phyloP scores from a whole-genome alignment of 92 coral and sea anemone genomes.

The Porites rus region DNA sequence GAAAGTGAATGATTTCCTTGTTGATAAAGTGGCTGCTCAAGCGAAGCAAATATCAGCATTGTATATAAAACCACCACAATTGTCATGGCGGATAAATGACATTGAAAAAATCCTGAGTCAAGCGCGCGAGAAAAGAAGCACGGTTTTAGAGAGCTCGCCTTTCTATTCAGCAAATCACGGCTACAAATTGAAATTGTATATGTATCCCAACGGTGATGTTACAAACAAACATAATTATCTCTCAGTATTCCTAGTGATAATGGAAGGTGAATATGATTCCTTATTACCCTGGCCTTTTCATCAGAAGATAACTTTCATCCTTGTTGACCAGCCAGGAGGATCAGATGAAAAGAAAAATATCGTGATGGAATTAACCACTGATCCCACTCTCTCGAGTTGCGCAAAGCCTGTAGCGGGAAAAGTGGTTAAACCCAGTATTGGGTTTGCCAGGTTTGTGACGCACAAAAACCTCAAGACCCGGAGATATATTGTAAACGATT shows the following conservation, averaged over 20 bases:
- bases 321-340: background rate
- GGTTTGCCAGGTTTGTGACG: background rate
- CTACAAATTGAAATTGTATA: conserved; percentile 18
- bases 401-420: background rate
- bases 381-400: background rate
- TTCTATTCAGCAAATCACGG: background rate
- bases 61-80: background rate
- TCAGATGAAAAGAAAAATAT: background rate
- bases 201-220: conserved; percentile 24
- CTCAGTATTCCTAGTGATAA: conserved; percentile 23
- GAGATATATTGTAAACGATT: conserved; percentile 1
- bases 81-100: background rate
- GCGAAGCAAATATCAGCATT: background rate
- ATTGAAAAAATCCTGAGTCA: background rate
- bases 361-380: background rate
- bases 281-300: background rate
- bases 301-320: background rate
- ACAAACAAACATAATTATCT: conserved; percentile 3
- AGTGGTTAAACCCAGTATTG: background rate
- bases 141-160: background rate
- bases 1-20: conserved; percentile 9
- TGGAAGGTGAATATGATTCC: conserved; percentile 52
- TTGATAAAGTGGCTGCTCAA: conserved; percentile 5
- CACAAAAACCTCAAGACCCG: conserved; percentile 5
- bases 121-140: background rate